Evolutionary conservation across 2,113 vertebrate species (phyloP).

Genomic region (Halcyon senegalensis): DNA sequence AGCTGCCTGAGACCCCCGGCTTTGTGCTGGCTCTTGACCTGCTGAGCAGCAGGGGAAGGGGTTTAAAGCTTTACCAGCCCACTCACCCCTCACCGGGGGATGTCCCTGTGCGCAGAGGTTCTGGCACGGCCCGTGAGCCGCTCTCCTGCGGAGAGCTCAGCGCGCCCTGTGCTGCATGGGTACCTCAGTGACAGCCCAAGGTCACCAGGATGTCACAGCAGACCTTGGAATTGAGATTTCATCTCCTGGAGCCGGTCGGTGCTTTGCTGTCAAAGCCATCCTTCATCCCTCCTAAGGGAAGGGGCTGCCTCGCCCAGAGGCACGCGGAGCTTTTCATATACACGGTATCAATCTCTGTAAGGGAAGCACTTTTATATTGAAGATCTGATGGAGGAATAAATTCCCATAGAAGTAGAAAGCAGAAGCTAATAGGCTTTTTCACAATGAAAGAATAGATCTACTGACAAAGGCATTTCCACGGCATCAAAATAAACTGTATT

Average conservation of each 20-base stretch:
- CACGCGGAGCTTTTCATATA: background rate
- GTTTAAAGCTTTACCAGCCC: background rate
- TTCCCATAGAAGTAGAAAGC: slow-evolving; percentile 59
- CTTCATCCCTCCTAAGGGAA: slow-evolving; percentile 29
- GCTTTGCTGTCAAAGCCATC: slow-evolving; percentile 46
- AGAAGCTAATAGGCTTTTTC: slow-evolving; percentile 49
- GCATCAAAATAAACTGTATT: slow-evolving; percentile 46
- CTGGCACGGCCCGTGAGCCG: rapidly evolving
- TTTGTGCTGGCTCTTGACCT: background rate
- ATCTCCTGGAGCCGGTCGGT: background rate
- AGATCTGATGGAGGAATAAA: slow-evolving; percentile 69
- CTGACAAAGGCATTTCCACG: slow-evolving; percentile 53
- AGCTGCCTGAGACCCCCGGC: rapidly evolving
- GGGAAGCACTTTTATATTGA: slow-evolving; percentile 60
- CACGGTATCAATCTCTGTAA: slow-evolving; percentile 12
- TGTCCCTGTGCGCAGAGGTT: background rate
- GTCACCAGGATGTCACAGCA: background rate
- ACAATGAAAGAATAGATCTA: slow-evolving; percentile 49
- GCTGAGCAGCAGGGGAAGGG: background rate
- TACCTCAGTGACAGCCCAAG: background rate
- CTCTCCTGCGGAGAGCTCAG: background rate
- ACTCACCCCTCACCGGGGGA: rapidly evolving
- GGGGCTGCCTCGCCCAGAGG: background rate
- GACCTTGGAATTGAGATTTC: slow-evolving; percentile 52
- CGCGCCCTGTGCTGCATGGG: rapidly evolving